A percentile compares a stretch with the other conserved stretches of the same genome.
Conservation (phyloP, 2,113 vertebrate genomes). For the Colaptes auratus region DNA sequence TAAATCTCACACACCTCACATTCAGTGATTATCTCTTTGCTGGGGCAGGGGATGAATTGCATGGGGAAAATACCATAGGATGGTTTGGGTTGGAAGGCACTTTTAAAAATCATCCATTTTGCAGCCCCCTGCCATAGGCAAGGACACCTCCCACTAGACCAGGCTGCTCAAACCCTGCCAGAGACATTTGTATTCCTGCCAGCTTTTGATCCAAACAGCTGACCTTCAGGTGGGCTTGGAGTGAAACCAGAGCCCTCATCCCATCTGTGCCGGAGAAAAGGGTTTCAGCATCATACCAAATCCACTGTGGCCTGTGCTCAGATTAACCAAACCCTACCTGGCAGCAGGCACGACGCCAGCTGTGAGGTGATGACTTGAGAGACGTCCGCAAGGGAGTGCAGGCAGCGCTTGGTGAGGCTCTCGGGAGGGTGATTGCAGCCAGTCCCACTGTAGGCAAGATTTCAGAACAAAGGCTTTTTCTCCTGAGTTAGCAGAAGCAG, state of each 20-base stretch:
- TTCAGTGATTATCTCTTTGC: not conserved
- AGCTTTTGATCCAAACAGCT: not conserved
- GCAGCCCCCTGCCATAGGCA: not conserved
- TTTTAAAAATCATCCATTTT: not conserved
- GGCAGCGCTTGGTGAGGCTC: not conserved
- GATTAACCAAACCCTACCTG: not conserved
- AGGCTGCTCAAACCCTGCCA: not conserved
- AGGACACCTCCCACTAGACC: not conserved
- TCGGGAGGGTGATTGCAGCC: not conserved
- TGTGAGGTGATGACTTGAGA: not conserved
- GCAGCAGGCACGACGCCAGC: not conserved
- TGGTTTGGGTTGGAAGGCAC: not conserved
- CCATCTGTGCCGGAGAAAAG: not conserved
- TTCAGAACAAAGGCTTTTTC: conserved; percentile 59
- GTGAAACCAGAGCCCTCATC: not conserved
- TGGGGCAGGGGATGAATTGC: fast-evolving
- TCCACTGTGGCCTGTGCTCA: not conserved
- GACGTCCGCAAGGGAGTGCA: not conserved
- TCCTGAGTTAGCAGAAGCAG: conserved; percentile 64
- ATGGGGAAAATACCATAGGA: not conserved
- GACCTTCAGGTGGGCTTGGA: not conserved
- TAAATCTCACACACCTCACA: not conserved
- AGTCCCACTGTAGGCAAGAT: conserved; percentile 21
- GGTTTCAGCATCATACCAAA: not conserved
- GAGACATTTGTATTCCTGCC: not conserved